Percentiles rank a stretch among this genome's conserved stretches.
Evolutionary conservation across 2,797 vertebrate genomes (phyloP).

Genomic region (Pelodytes ibericus): DNA sequence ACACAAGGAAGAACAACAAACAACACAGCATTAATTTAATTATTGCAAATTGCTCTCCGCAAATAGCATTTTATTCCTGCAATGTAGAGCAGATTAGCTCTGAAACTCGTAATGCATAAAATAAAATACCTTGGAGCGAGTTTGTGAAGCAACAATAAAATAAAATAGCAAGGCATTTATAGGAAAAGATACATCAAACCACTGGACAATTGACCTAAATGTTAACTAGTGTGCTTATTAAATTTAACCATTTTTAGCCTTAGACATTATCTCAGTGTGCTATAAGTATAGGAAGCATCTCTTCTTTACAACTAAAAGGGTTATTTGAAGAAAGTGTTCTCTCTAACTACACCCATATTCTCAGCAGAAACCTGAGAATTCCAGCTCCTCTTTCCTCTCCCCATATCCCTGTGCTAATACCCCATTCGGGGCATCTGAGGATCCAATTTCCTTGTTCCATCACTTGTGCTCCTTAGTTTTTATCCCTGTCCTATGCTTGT

Average conservation of each 20-base stretch:
- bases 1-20: constrained; percentile 13
- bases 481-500: too few species aligned
- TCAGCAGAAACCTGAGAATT: too few species aligned
- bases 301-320: too few species aligned
- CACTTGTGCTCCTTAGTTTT: too few species aligned
- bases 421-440: too few species aligned
- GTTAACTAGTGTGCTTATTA: background rate
- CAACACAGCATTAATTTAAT: constrained; percentile 33
- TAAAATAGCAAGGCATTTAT: background rate
- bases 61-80: constrained; percentile 23
- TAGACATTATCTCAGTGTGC: too few species aligned
- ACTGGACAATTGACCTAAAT: background rate
- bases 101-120: constrained; percentile 9
- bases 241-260: background rate
- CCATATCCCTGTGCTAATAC: too few species aligned
- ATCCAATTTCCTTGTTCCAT: too few species aligned
- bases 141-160: background rate
- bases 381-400: too few species aligned
- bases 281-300: too few species aligned
- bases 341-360: too few species aligned
- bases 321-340: too few species aligned
- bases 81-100: constrained; percentile 22
- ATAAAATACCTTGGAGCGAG: constrained; percentile 12
- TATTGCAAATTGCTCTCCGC: constrained; percentile 16
- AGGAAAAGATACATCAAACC: background rate